Base-by-base conservation (phyloP, 2,113 vertebrate species). In the Cebus imitator region DNA sequence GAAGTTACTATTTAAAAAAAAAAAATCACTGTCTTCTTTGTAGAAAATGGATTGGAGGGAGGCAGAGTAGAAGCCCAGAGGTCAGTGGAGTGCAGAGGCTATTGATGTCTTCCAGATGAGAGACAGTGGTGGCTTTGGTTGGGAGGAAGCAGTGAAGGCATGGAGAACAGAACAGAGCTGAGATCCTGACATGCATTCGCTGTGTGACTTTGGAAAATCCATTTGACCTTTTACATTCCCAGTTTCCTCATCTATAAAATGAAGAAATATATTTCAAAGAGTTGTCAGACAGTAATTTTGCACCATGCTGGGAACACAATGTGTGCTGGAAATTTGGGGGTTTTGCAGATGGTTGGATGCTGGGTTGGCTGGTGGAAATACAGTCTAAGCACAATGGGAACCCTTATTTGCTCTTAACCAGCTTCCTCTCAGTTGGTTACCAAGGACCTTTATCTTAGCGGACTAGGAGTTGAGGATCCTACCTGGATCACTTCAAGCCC, bases 71-170 rank as follows among this genome's bases (percentile, higher is more conserved):
- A 68, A 43, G 75, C 30, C 16, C 25, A 21, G 48, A 30, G 58
- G 27, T 20, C 52, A 21, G 0, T 12, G 8, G 25, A 14, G 0
- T 16, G 11, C 20, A 14, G n/a, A 70, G 68, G 35, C 5, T 37
- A 21, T 50, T 23, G 43, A 6, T 9, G 40, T 27, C 68, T 58
- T 73, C 40, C 23, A 30, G 13, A 21, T 70, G 43, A 92, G 66
- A 75, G 66, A 66, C 1, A 17, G 11, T 45, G 16, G 14, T 45
- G 13, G 32, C 12, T 50, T n/a, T 83, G 43, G 43, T 40, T 9
- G 18, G 55, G 27, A 25, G 66, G 21, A 87, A 93, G 97, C 96
- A 96, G 90, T 95, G 94, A 97, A 97, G 97, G 97, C 92, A 93
- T 96, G 96, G 96, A 40, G 50, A 40, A 86, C 35, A 70, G 37